Conservation (phyloP, 2,113 vertebrate genomes). For the Caretta caretta region DNA sequence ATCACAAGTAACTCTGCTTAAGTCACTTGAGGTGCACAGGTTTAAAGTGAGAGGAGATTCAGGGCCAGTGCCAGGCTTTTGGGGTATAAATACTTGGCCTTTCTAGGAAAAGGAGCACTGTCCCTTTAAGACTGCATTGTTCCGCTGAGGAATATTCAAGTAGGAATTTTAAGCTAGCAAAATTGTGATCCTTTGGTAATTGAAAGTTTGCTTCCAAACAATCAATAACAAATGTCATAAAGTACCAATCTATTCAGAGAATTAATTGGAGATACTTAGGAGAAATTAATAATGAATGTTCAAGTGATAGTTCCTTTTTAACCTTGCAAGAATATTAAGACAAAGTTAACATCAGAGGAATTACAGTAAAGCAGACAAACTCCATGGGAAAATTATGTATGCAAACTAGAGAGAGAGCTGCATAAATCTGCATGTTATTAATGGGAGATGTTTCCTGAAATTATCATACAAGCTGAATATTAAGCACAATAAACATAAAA, state of each 20-base stretch:
- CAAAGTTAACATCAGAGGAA: slow-evolving; percentile 78
- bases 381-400: slow-evolving; percentile 71
- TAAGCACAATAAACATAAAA: slow-evolving; percentile 43
- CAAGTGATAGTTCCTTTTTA: slow-evolving; percentile 72
- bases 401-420: slow-evolving; percentile 59
- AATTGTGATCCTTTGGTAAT: slow-evolving; percentile 48
- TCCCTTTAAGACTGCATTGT: neutral
- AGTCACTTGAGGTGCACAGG: neutral
- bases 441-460: slow-evolving; percentile 62
- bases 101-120: neutral
- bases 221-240: slow-evolving; percentile 72
- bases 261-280: slow-evolving; percentile 75
- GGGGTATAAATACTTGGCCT: neutral
- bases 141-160: neutral
- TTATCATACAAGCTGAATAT: slow-evolving; percentile 49
- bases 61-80: neutral
- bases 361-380: slow-evolving; percentile 61
- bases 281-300: slow-evolving; percentile 79
- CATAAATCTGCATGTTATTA: slow-evolving; percentile 79
- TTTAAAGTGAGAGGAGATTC: neutral
- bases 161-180: slow-evolving; percentile 17
- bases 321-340: slow-evolving; percentile 74
- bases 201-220: slow-evolving; percentile 74
- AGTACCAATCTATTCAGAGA: slow-evolving; percentile 68
- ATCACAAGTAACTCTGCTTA: neutral